Evolutionary conservation across 2,113 vertebrate species (phyloP).

Genomic region (Narcine bancroftii): DNA sequence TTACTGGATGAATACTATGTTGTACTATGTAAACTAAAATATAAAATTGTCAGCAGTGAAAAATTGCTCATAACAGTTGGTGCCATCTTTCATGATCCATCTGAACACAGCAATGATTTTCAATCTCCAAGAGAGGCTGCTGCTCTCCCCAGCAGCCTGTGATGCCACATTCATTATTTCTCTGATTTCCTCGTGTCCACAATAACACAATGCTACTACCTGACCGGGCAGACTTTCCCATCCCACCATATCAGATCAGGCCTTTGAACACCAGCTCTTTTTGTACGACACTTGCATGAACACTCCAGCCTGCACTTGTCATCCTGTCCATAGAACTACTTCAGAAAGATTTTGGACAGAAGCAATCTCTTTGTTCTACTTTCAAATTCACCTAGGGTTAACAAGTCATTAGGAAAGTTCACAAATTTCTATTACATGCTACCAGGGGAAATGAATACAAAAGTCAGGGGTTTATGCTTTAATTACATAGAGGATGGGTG

Average conservation of each 20-base stretch:
- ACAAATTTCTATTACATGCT: too few relatives aligned
- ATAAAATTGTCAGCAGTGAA: not conserved
- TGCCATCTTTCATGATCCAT: slow-evolving; percentile 7
- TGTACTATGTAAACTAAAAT: not conserved
- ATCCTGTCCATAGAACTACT: not conserved
- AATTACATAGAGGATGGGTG: too few relatives aligned
- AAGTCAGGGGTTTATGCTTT: too few relatives aligned
- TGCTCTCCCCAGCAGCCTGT: not conserved
- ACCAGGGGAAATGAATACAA: too few relatives aligned
- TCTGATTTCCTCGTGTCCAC: slow-evolving; percentile 6
- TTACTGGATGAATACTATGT: not conserved
- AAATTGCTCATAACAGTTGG: not conserved
- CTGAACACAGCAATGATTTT: slow-evolving; percentile 18
- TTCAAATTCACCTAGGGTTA: too few relatives aligned
- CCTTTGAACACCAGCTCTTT: not conserved
- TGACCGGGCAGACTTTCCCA: not conserved
- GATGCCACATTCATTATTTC: not conserved
- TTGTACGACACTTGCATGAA: not conserved
- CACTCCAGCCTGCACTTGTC: not conserved
- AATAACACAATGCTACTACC: not conserved
- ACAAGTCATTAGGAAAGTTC: too few relatives aligned
- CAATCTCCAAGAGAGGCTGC: not conserved
- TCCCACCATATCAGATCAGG: not conserved
- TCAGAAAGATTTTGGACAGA: not conserved
- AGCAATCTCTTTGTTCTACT: not conserved